Conservation (phyloP, 2,888 invertebrate species). For the Aphidoletes aphidimyza region DNA sequence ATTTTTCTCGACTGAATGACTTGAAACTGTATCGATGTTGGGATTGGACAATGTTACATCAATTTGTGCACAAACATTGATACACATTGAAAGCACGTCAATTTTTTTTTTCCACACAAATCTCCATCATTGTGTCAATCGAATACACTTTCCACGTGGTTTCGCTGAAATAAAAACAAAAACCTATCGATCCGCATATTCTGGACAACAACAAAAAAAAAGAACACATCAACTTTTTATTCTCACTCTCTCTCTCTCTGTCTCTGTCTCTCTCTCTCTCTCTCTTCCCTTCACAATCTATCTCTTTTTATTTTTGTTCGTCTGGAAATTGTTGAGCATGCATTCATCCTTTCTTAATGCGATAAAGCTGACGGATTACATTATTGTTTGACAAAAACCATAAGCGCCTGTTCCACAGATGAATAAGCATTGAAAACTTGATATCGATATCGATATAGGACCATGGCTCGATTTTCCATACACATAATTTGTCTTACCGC, state of each 20-base stretch:
- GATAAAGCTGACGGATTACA: conserved; percentile 30
- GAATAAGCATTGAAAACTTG: neutral
- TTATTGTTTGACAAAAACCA: conserved; percentile 9
- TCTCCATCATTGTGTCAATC: neutral
- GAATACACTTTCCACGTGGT: neutral
- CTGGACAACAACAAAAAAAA: neutral
- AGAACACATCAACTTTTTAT: neutral
- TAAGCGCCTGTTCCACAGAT: conserved; percentile 18
- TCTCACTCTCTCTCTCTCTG: too few relatives aligned
- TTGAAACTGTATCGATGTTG: neutral
- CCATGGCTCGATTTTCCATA: neutral
- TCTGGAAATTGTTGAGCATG: conserved; percentile 34
- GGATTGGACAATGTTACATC: neutral
- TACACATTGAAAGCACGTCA: neutral
- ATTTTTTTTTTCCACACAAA: neutral
- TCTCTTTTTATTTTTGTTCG: conserved; percentile 35
- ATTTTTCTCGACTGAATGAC: neutral
- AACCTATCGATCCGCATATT: conserved; percentile 1
- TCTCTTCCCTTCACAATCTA: too few relatives aligned
- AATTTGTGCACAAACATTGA: neutral
- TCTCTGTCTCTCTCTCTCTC: too few relatives aligned
- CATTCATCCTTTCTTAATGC: conserved; percentile 41
- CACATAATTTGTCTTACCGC: neutral
- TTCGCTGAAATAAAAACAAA: neutral
- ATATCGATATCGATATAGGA: neutral